Percentiles rank a stretch among this genome's conserved stretches.
Conservation (phyloP, 2,888 invertebrate genomes). For the Drosophila falleni region DNA sequence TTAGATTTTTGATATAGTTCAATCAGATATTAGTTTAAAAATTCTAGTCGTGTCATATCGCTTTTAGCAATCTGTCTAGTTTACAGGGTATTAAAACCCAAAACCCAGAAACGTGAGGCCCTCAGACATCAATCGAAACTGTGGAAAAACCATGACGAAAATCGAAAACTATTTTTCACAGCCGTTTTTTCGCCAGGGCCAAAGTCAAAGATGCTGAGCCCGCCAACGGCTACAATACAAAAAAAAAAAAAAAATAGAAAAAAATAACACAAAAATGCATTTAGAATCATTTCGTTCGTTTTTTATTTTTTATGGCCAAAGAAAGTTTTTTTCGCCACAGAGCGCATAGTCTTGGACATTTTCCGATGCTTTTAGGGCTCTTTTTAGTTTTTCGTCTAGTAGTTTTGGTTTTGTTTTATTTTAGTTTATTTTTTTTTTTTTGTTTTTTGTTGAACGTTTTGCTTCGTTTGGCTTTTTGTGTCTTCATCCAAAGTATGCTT, state of each 20-base stretch:
- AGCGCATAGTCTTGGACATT: slow-evolving; percentile 50
- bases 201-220: slow-evolving; percentile 60
- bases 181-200: slow-evolving; percentile 47
- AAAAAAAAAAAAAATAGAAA: neutral
- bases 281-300: slow-evolving; percentile 65
- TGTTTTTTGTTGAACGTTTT: slow-evolving; percentile 36
- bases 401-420: neutral
- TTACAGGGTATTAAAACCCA: slow-evolving; percentile 16
- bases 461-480: slow-evolving; percentile 59
- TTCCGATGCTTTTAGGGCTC: slow-evolving; percentile 53
- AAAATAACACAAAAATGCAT: slow-evolving; percentile 19
- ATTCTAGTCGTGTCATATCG: neutral
- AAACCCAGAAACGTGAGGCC: slow-evolving; percentile 68
- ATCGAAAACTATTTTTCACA: slow-evolving; percentile 78
- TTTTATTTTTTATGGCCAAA: slow-evolving; percentile 53
- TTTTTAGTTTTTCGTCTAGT: slow-evolving; percentile 14
- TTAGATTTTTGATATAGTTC: too few species aligned
- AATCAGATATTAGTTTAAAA: too few species aligned
- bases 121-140: slow-evolving; percentile 71
- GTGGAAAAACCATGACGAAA: slow-evolving; percentile 64
- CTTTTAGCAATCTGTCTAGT: neutral
- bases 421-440: neutral
- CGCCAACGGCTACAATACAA: slow-evolving; percentile 57
- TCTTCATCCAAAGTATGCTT: slow-evolving; percentile 47
- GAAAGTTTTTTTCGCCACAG: slow-evolving; percentile 72